These are phyloP conservation scores for Oncorhynchus tshawytscha DNA, from an alignment of 2,113 vertebrate genomes.

Conservation along the genomic window DNA sequence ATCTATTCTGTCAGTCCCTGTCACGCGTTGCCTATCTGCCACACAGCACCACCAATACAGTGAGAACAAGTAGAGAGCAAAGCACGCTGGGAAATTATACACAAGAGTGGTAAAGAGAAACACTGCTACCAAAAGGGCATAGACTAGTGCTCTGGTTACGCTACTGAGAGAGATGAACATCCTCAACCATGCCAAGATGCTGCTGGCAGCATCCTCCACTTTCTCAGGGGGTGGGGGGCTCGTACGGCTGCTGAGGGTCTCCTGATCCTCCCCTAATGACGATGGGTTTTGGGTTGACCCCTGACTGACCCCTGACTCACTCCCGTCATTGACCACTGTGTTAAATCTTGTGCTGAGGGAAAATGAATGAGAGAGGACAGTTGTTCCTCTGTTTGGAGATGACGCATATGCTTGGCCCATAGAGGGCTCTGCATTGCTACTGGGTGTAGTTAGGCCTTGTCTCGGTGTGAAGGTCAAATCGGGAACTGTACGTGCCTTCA, in stretches of 20 bases:
- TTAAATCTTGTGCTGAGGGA: not conserved
- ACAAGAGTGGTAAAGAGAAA: conserved; percentile 81
- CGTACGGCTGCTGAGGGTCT: not conserved
- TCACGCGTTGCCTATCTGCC: not conserved
- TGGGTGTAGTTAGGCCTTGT: conserved; percentile 7
- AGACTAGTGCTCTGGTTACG: conserved; percentile 73
- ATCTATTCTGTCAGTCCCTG: not conserved
- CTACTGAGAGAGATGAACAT: conserved; percentile 68
- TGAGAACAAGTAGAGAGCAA: conserved; percentile 83
- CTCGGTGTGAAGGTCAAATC: not conserved
- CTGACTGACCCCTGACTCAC: not conserved
- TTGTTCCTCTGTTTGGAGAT: conserved; percentile 15
- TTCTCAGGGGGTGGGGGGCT: conserved; percentile 18
- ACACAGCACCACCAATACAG: conserved; percentile 80
- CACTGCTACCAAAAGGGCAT: conserved; percentile 76
- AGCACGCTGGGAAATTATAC: conserved; percentile 83
- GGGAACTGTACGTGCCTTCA: conserved; percentile 21
- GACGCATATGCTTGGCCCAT: not conserved
- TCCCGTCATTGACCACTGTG: not conserved
- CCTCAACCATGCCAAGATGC: conserved; percentile 47
- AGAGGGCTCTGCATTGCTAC: not conserved
- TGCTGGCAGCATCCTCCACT: conserved; percentile 41
- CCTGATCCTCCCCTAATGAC: conserved; percentile 8
- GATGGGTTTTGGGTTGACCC: not conserved
- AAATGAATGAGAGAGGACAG: not conserved